phyloP scores from a whole-genome alignment of 2,888 invertebrate genomes.

The Margaritifera margaritifera region DNA sequence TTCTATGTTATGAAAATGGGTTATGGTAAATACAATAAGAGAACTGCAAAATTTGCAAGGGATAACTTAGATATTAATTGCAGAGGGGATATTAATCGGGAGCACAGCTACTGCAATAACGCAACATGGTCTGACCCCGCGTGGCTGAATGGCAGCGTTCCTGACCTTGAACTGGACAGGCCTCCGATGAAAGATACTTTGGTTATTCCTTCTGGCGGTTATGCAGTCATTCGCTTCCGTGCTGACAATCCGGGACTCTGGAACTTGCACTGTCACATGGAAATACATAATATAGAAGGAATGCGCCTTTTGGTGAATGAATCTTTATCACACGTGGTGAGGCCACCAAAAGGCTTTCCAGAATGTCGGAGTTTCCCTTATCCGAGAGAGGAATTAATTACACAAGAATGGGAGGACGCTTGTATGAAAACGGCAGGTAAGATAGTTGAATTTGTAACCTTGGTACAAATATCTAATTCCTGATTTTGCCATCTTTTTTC shows the following conservation, averaged over 20 bases:
- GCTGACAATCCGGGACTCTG: conserved; percentile 64
- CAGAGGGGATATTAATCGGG: conserved; percentile 6
- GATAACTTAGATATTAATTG: conserved; percentile 47
- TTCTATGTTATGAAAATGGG: conserved; percentile 61
- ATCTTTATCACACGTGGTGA: conserved; percentile 14
- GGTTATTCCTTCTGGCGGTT: conserved; percentile 57
- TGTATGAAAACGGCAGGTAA: too few relatives aligned
- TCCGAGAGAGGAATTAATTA: not conserved
- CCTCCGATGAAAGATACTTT: conserved; percentile 60
- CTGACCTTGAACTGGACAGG: conserved; percentile 38
- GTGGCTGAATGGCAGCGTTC: conserved; percentile 46
- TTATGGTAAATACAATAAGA: conserved; percentile 30
- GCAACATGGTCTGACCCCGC: conserved; percentile 43
- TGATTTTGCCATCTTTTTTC: too few relatives aligned
- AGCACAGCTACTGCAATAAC: conserved; percentile 29
- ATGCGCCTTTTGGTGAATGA: conserved; percentile 43
- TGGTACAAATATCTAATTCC: too few relatives aligned
- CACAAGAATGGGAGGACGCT: not conserved
- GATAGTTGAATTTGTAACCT: too few relatives aligned
- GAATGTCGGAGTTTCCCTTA: conserved; percentile 25
- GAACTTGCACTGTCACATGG: conserved; percentile 62
- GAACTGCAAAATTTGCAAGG: conserved; percentile 6
- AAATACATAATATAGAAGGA: conserved; percentile 44
- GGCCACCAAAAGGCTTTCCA: conserved; percentile 33
- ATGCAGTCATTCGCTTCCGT: conserved; percentile 58